Evolutionary conservation across 2,113 vertebrate species (phyloP), one percentile per base, ranked within the genome.

Genomic region (Oryzias celebensis): DNA sequence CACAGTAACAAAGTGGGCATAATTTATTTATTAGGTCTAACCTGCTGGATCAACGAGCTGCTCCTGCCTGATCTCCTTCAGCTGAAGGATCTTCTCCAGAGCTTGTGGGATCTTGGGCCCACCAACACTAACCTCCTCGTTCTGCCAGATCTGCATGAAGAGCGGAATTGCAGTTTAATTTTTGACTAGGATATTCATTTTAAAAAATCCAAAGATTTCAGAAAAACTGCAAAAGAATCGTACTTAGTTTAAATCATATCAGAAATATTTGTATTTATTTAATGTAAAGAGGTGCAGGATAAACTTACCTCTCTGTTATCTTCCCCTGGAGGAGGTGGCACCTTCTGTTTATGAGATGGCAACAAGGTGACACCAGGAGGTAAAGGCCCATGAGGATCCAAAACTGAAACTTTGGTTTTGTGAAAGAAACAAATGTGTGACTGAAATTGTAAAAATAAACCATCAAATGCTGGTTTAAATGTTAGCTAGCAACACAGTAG

Each of bases 31-130:
- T 1, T 20, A 12, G 12, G 36, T 36, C 75, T 22, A 18, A 92
- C 92, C 92, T 81, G 85, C 20, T 41, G 87, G 88, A 14, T 93
- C 91, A 0, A 85, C 86, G 62, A 95, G 93, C 87, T 96, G 95
- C 75, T 95, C 95, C 88, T 96, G 95, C 3, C 95, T 82, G 74
- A 95, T 95, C 81, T 97, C 95, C 85, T 97, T 97, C 75, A 95
- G 92, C 83, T 97, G 95, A 41, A 97, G 91, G 83, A 97, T 96
- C 87, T 96, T 96, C 76, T 96, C 95, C 82, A 97, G 88, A 26
- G 89, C 95, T 83, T 97, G 95, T 4, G 95, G 95, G 55, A 97
- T 97, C 90, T 96, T 96, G 0, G 95, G 95, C 0, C 95, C 95
- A 0, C 72, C 63, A 43, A 93, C 48, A 1, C 91, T 92, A 0